These are phyloP conservation scores for Tiliacea citrago DNA, from an alignment of 2,888 invertebrate species.

Conservation along the genomic window DNA sequence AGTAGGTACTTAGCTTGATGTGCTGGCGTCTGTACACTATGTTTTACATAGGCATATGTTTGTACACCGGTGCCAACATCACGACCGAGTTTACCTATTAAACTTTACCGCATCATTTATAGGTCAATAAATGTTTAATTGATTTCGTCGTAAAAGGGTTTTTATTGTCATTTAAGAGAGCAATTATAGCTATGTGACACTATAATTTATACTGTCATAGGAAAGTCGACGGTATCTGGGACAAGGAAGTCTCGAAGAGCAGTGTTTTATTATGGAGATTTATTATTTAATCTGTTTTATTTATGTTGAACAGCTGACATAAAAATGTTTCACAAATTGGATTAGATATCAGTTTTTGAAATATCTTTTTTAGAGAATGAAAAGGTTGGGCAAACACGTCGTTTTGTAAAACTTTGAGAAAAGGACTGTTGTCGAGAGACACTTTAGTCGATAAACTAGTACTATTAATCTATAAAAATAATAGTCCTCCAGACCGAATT, in stretches of 20 bases:
- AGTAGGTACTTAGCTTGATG: too few species aligned
- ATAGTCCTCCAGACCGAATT: too few species aligned
- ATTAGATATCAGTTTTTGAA: conserved; percentile 11
- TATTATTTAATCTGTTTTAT: conserved; percentile 26
- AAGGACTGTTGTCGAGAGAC: too few species aligned
- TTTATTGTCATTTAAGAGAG: conserved; percentile 61
- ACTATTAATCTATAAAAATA: too few species aligned
- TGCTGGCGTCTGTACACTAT: too few species aligned
- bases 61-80: conserved; percentile 14
- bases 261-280: conserved; percentile 19
- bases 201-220: conserved; percentile 35
- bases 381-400: not conserved
- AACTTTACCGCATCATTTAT: conserved; percentile 56
- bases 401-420: not conserved
- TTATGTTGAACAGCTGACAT: conserved; percentile 28
- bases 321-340: conserved; percentile 1
- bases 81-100: conserved; percentile 47
- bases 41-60: not conserved
- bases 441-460: too few species aligned
- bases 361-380: not conserved
- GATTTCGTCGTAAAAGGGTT: conserved; percentile 60
- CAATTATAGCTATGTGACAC: conserved; percentile 35
- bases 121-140: conserved; percentile 58
- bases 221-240: conserved; percentile 22
- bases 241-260: conserved; percentile 43